These are phyloP conservation scores for Habropoda laboriosa DNA, from an alignment of 1,140 invertebrate species.

Conservation along the genomic window DNA sequence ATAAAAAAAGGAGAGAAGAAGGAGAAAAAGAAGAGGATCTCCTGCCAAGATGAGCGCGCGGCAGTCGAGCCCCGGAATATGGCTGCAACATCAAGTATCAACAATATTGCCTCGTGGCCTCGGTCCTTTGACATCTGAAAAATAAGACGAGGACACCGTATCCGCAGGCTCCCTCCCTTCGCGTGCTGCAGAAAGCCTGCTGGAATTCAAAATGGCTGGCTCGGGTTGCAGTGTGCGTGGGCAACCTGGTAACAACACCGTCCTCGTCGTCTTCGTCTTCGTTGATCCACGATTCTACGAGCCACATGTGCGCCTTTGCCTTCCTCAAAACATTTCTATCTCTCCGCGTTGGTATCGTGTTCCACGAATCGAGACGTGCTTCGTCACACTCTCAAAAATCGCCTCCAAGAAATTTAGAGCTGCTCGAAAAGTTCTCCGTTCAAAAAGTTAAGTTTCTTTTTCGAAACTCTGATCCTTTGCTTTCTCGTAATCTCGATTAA, in stretches of 20 bases:
- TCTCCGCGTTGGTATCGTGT: slow-evolving; percentile 22
- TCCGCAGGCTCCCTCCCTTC: slow-evolving; percentile 1
- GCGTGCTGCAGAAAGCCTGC: slow-evolving; percentile 58
- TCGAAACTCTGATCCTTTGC: too few relatives aligned
- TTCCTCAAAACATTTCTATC: slow-evolving; percentile 15
- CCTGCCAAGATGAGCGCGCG: slow-evolving; percentile 36
- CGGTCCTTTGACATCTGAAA: slow-evolving; percentile 76
- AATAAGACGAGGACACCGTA: slow-evolving; percentile 73
- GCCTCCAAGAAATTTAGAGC: not conserved
- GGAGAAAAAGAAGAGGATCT: slow-evolving; percentile 37
- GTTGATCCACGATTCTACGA: not conserved
- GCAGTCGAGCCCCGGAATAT: slow-evolving; percentile 26
- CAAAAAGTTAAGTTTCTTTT: too few relatives aligned
- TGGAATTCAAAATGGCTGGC: slow-evolving; percentile 82
- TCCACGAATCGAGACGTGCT: not conserved
- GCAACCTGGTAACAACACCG: slow-evolving; percentile 53
- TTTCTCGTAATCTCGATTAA: too few relatives aligned
- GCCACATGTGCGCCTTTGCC: not conserved
- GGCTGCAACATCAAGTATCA: slow-evolving; percentile 79
- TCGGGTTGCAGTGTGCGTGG: slow-evolving; percentile 63
- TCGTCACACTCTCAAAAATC: not conserved
- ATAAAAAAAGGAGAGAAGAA: not conserved
- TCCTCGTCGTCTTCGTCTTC: not conserved
- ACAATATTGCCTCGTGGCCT: slow-evolving; percentile 74
- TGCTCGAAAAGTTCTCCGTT: too few relatives aligned